phyloP scores from a whole-genome alignment of 2,113 vertebrate genomes.

The Copsychus sechellarum region DNA sequence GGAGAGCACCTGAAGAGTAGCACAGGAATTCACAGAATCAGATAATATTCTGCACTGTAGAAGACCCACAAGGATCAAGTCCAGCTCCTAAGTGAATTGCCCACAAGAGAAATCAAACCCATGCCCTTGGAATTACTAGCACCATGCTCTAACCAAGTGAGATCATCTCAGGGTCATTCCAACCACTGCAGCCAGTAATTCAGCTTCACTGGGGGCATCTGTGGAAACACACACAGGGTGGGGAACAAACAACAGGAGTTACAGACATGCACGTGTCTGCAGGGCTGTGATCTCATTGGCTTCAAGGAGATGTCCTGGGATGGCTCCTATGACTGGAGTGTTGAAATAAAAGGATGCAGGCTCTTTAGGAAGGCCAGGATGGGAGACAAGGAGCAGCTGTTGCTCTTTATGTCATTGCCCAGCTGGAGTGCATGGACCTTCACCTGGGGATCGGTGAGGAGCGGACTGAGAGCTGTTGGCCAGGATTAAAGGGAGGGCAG shows the following conservation, averaged over 20 bases:
- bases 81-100: background rate
- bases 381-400: fast-evolving
- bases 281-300: background rate
- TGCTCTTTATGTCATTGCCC: background rate
- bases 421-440: background rate
- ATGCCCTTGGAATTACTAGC: background rate
- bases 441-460: background rate
- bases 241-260: background rate
- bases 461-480: background rate
- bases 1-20: background rate
- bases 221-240: background rate
- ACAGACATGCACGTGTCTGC: background rate
- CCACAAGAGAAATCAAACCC: background rate
- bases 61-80: background rate
- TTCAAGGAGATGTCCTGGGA: background rate
- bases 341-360: background rate
- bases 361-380: background rate
- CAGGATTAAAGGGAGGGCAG: background rate
- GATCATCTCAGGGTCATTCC: background rate
- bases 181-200: background rate
- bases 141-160: background rate
- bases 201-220: background rate
- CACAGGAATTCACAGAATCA: background rate
- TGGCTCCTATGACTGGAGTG: background rate
- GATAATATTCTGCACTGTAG: background rate